Base-by-base conservation (phyloP, 2,113 vertebrate species). In the Lanius ludovicianus region DNA sequence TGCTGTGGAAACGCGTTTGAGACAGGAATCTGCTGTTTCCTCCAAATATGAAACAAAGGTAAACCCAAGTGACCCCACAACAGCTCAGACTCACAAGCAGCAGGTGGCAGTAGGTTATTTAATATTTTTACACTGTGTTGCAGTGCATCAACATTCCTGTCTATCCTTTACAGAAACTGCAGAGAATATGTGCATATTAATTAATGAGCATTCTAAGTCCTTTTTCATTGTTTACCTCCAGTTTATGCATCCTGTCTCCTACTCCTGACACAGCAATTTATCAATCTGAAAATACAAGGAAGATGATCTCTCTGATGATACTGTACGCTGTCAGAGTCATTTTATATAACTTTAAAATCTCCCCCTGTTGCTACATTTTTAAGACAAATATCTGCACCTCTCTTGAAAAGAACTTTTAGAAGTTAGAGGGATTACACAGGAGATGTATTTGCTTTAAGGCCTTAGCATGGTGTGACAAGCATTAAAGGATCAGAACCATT, bases 51-150 rank as follows among this genome's bases (percentile, higher is more conserved):
- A 65, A 28, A 63, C 1, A 8, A 10, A 47, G 22, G 30, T 86
- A 60, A 87, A 73, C 23, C 21, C 4, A 20, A 52, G 33, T 79
- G 49, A 46, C 57, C 64, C 41, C 41, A 50, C 39, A 31, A 89
- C 59, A 62, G 25, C 75, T 88, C 73, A 95, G 71, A 81, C 25
- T 73, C 85, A 82, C 0, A 7, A 76, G 67, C 87, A 96, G 84
- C 93, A 95, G 87, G 67, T 95, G 87, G 92, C 87, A 76, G 78
- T 16, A 93, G 20, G 37, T 75, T 91, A 90, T 94, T 95, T 91
- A 71, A 81, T 94, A 71, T 73, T 81, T 94, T 89, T 49, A 46
- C 7, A 28, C 4, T 35, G 30, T 16, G 18, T 44, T 89, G 28
- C 21, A 6, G 46, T 60, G 24, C 9, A 69, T 60, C 31, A 68